These are phyloP conservation scores for Eclectus roratus DNA, from an alignment of 2,113 vertebrate genomes.

Conservation along the genomic window DNA sequence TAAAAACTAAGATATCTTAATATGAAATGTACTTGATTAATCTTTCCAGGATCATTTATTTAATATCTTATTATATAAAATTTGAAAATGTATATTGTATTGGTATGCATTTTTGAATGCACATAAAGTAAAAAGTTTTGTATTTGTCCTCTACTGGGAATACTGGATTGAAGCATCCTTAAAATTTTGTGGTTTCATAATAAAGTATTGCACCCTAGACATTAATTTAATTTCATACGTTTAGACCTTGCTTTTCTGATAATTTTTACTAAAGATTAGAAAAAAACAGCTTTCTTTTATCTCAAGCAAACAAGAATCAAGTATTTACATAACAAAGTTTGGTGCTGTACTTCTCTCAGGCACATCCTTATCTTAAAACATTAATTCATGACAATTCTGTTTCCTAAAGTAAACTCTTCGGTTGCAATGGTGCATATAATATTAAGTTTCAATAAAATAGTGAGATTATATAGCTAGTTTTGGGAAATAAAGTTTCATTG, in stretches of 20 bases:
- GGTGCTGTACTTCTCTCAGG: not conserved
- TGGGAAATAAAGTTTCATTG: not conserved
- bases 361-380: not conserved
- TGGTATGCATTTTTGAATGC: not conserved
- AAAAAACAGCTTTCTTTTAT: not conserved
- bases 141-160: not conserved
- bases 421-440: not conserved
- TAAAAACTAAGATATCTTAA: not conserved
- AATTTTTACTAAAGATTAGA: not conserved
- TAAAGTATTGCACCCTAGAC: not conserved
- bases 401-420: not conserved
- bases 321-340: not conserved
- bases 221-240: not conserved
- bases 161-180: not conserved
- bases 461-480: not conserved
- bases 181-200: not conserved
- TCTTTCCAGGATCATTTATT: not conserved
- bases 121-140: not conserved
- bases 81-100: not conserved
- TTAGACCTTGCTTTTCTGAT: not conserved
- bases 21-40: not conserved
- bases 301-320: not conserved
- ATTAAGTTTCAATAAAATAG: not conserved
- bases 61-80: not conserved
- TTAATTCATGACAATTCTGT: not conserved